A percentile compares a stretch with the other conserved stretches of the same genome.
Conservation (phyloP, 2,888 invertebrate genomes). For the Agrochola lychnidis region DNA sequence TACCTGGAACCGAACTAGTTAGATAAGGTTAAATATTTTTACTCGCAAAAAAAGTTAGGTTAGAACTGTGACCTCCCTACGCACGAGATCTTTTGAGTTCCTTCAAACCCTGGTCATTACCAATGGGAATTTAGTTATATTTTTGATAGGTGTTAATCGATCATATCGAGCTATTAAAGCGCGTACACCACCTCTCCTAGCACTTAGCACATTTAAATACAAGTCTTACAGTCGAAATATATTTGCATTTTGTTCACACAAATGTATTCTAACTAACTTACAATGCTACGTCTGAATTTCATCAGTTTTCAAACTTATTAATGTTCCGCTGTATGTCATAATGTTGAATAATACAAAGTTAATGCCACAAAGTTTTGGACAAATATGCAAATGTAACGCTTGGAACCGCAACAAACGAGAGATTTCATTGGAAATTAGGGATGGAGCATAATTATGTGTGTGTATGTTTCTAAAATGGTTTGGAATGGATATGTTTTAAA, state of each 20-base stretch:
- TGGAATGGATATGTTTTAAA: no score
- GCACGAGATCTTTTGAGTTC: neutral
- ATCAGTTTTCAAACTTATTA: conserved; percentile 64
- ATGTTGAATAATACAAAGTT: conserved; percentile 61
- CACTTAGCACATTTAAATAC: conserved; percentile 57
- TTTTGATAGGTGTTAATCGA: neutral
- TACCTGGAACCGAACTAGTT: no score
- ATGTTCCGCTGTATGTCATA: conserved; percentile 45
- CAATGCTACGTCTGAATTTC: conserved; percentile 56
- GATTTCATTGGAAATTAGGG: conserved; percentile 51
- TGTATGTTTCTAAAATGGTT: no score
- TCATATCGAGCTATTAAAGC: neutral
- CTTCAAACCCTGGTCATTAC: neutral
- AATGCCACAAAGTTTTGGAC: conserved; percentile 52
- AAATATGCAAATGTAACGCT: conserved; percentile 61
- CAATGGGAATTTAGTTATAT: neutral
- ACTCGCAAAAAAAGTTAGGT: no score
- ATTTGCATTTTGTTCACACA: no score
- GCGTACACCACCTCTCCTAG: neutral
- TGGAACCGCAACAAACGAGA: conserved; percentile 52
- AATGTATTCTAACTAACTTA: neutral
- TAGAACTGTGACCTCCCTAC: no score
- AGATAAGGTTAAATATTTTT: no score
- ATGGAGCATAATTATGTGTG: neutral
- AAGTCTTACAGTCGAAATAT: neutral